Conservation (phyloP, 2,113 vertebrate species). For the Corvus cornix region DNA sequence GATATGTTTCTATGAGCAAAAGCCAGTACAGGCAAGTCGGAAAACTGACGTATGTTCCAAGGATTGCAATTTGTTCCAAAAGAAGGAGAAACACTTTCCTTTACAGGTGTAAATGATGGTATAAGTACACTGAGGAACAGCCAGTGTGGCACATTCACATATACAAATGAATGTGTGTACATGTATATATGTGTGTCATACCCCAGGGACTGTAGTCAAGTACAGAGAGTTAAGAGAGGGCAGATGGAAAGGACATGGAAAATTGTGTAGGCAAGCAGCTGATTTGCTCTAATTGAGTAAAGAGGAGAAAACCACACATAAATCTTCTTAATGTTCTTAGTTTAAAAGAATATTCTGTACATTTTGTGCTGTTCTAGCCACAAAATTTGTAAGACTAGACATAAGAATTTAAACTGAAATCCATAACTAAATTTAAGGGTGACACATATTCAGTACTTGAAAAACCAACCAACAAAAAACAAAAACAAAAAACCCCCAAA, state of each 20-base stretch:
- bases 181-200: too few species aligned
- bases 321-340: background rate
- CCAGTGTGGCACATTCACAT: background rate
- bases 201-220: background rate
- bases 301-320: background rate
- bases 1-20: background rate
- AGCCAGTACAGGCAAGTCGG: background rate
- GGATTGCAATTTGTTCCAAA: background rate
- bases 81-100: background rate
- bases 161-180: accelerated
- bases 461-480: accelerated
- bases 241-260: background rate
- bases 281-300: background rate
- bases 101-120: background rate
- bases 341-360: background rate
- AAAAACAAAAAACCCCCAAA: background rate
- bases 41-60: background rate
- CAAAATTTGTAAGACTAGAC: background rate
- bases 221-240: accelerated
- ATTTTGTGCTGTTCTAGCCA: background rate
- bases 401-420: background rate
- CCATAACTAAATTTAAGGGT: background rate
- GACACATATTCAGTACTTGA: background rate
- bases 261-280: background rate
- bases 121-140: background rate